Percentiles rank a stretch among this genome's conserved stretches.
Evolutionary conservation across 2,797 vertebrate species (phyloP).

Genomic region (Parotocinclus haroldoi): DNA sequence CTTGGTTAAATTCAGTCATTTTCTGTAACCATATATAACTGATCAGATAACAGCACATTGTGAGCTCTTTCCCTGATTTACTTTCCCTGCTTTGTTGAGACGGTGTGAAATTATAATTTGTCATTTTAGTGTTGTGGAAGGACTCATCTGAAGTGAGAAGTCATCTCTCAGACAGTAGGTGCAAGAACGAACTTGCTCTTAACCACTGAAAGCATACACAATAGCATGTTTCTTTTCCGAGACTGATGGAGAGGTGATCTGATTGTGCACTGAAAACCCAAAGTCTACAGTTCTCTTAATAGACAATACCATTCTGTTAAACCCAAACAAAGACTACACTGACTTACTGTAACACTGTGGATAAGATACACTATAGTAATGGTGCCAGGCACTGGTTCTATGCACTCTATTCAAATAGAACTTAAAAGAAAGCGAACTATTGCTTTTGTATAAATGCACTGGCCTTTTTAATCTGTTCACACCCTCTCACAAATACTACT

Average conservation of each 20-base stretch:
- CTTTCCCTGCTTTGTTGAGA: too few relatives aligned
- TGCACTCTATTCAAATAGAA: constrained; percentile 66
- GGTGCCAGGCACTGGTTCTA: constrained; percentile 67
- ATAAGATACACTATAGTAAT: constrained; percentile 46
- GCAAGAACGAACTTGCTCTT: not conserved
- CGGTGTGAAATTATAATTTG: too few relatives aligned
- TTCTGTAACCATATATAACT: not conserved
- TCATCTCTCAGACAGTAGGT: constrained; percentile 14
- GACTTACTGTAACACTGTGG: constrained; percentile 24
- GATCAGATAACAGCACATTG: constrained; percentile 28
- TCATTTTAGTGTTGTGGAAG: constrained; percentile 26
- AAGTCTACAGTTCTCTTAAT: not conserved
- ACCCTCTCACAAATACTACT: constrained; percentile 27
- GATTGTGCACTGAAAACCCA: constrained; percentile 2
- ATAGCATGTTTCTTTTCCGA: not conserved
- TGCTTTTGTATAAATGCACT: constrained; percentile 40
- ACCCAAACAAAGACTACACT: constrained; percentile 9
- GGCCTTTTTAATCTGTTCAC: constrained; percentile 16
- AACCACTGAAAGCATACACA: not conserved
- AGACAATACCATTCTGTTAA: not conserved
- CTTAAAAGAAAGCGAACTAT: constrained; percentile 47
- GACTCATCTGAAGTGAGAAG: constrained; percentile 42
- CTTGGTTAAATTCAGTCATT: constrained; percentile 13
- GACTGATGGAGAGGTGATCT: constrained; percentile 6
- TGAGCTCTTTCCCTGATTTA: constrained; percentile 47